phyloP scores from a whole-genome alignment of 2,113 vertebrate species.

The Chloropsis hardwickii region DNA sequence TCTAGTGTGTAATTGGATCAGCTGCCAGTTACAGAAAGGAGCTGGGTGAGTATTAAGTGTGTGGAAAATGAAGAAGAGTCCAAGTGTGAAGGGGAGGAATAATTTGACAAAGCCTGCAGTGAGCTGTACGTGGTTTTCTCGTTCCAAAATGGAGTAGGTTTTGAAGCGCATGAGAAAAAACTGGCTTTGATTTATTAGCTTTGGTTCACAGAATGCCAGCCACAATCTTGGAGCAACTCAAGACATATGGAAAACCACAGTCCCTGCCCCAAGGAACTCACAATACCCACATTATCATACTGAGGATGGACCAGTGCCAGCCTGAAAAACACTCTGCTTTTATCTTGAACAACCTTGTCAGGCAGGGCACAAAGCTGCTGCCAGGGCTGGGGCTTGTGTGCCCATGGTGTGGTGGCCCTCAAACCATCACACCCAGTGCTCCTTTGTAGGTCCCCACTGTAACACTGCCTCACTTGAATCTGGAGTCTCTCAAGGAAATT shows the following conservation, averaged over 20 bases:
- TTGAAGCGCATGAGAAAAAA: slow-evolving; percentile 27
- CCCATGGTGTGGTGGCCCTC: not conserved
- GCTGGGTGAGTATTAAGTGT: slow-evolving; percentile 48
- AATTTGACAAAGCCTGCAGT: slow-evolving; percentile 66
- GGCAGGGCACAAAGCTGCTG: not conserved
- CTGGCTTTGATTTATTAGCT: slow-evolving; percentile 46
- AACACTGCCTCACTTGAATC: not conserved
- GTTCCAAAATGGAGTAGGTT: slow-evolving; percentile 55
- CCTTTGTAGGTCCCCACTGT: not conserved
- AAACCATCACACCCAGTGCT: not conserved
- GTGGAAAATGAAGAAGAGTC: slow-evolving; percentile 57
- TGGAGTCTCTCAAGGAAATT: not conserved
- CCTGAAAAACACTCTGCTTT: not conserved
- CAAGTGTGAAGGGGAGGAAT: slow-evolving; percentile 68
- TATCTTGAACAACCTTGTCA: not conserved
- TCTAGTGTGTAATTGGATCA: slow-evolving; percentile 54
- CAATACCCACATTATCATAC: not conserved
- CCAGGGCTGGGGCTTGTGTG: not conserved
- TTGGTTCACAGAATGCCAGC: slow-evolving; percentile 31
- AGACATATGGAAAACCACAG: not conserved
- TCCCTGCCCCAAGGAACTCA: slow-evolving; percentile 8
- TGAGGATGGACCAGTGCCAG: not conserved
- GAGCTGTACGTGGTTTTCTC: slow-evolving; percentile 29
- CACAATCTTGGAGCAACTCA: slow-evolving; percentile 18
- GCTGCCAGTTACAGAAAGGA: slow-evolving; percentile 56